phyloP scores from a whole-genome alignment of 2,888 invertebrate species.

The Pterostichus madidus region DNA sequence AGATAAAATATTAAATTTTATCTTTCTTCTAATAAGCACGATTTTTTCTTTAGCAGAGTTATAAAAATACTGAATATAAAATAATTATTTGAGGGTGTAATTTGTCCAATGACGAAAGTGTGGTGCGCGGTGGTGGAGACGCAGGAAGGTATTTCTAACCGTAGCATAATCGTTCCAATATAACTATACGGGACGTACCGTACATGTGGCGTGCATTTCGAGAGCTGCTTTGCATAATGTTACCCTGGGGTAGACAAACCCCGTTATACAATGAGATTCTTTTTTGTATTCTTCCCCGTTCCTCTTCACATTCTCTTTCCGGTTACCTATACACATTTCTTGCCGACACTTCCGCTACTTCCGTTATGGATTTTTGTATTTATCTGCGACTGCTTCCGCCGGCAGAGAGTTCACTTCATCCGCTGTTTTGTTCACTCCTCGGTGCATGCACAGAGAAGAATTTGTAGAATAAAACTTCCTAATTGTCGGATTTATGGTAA shows the following conservation, averaged over 20 bases:
- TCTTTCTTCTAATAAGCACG: too few relatives aligned
- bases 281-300: conserved; percentile 72
- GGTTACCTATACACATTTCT: conserved; percentile 72
- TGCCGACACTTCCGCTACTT: conserved; percentile 70
- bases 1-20: too few relatives aligned
- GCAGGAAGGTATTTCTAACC: conserved; percentile 67
- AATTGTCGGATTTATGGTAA: conserved; percentile 72
- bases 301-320: conserved; percentile 68
- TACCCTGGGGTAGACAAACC: conserved; percentile 73
- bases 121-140: too few relatives aligned
- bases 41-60: too few relatives aligned
- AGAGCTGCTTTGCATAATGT: conserved; percentile 74
- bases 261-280: conserved; percentile 74
- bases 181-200: conserved; percentile 68
- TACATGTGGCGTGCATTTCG: conserved; percentile 66
- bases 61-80: neutral
- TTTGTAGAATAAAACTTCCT: conserved; percentile 71
- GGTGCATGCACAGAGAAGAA: conserved; percentile 69
- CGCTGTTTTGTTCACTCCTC: conserved; percentile 72
- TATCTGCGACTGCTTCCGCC: conserved; percentile 72
- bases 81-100: neutral
- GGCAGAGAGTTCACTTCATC: conserved; percentile 69
- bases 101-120: too few relatives aligned
- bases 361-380: conserved; percentile 73
- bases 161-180: conserved; percentile 69